A percentile compares a stretch with the other conserved stretches of the same genome.
phyloP scores from a whole-genome alignment of 2,888 invertebrate genomes.

The Pristionchus maxplancki region DNA sequence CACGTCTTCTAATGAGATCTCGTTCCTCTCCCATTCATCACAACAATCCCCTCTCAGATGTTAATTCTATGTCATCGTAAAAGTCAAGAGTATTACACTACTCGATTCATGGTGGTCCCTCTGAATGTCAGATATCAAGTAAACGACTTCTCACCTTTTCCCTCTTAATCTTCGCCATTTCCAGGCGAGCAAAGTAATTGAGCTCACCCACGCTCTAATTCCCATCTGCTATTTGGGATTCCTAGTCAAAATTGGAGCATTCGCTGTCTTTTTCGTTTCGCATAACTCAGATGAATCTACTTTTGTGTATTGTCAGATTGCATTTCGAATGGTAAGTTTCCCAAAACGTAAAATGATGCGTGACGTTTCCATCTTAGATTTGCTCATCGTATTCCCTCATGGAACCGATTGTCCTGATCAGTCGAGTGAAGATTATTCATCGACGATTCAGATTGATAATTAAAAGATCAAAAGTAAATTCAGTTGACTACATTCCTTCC shows the following conservation, averaged over 20 bases:
- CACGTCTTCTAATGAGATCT: background rate
- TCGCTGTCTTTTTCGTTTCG: background rate
- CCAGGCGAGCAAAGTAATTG: background rate
- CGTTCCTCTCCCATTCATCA: background rate
- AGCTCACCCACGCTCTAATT: background rate
- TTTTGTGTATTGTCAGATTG: background rate
- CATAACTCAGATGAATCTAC: background rate
- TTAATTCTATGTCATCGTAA: slow-evolving; percentile 1
- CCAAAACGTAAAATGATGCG: background rate
- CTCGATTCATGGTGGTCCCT: background rate
- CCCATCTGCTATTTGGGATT: background rate
- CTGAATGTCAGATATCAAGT: background rate
- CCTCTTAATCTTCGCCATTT: background rate
- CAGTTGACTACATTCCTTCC: background rate
- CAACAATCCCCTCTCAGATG: background rate
- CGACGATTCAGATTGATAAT: background rate
- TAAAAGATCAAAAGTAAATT: background rate
- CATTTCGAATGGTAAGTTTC: background rate
- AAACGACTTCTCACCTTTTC: background rate
- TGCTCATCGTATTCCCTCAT: background rate
- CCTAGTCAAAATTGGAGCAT: background rate
- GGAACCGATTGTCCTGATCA: background rate
- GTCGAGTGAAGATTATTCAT: background rate
- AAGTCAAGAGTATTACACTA: background rate
- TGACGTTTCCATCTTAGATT: background rate